Conservation (phyloP, 2,888 invertebrate species). For the Parnassius orleans region DNA sequence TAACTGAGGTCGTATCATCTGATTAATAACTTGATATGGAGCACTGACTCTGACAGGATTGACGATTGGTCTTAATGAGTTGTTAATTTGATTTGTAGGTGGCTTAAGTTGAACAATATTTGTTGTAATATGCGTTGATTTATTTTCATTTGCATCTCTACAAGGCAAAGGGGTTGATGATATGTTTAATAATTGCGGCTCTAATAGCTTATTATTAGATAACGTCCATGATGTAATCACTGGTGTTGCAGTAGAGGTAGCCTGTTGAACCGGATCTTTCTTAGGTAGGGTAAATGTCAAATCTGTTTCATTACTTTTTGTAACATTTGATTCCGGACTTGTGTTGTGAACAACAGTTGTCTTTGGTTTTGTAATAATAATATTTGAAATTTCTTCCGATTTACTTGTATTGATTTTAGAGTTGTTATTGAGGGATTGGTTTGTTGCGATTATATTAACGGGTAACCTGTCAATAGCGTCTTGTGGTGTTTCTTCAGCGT, state of each 20-base stretch:
- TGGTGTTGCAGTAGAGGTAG: conserved; percentile 68
- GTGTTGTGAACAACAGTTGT: conserved; percentile 37
- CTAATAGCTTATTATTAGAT: conserved; percentile 69
- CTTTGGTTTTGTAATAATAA: conserved; percentile 75
- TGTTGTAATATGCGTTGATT: conserved; percentile 61
- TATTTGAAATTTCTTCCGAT: conserved; percentile 59
- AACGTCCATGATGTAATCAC: conserved; percentile 82
- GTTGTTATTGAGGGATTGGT: conserved; percentile 47
- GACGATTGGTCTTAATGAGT: conserved; percentile 56
- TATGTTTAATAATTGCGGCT: conserved; percentile 63
- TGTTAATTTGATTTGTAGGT: conserved; percentile 52
- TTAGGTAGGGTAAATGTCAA: conserved; percentile 43
- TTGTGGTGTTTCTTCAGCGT: conserved; percentile 82
- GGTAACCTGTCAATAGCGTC: conserved; percentile 63
- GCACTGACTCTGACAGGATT: conserved; percentile 57
- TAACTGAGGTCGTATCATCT: conserved; percentile 62
- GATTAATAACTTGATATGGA: conserved; percentile 72
- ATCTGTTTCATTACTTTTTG: conserved; percentile 48
- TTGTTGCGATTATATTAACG: conserved; percentile 62
- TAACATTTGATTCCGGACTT: conserved; percentile 56
- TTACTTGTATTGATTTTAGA: conserved; percentile 54
- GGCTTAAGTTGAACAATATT: conserved; percentile 72
- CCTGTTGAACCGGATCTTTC: conserved; percentile 56
- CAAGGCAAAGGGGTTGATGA: conserved; percentile 45
- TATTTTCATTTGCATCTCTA: conserved; percentile 58